Evolutionary conservation across 2,797 vertebrate species (phyloP), one percentile per base, ranked within the genome.

Genomic region (Eutrigla gurnardus): DNA sequence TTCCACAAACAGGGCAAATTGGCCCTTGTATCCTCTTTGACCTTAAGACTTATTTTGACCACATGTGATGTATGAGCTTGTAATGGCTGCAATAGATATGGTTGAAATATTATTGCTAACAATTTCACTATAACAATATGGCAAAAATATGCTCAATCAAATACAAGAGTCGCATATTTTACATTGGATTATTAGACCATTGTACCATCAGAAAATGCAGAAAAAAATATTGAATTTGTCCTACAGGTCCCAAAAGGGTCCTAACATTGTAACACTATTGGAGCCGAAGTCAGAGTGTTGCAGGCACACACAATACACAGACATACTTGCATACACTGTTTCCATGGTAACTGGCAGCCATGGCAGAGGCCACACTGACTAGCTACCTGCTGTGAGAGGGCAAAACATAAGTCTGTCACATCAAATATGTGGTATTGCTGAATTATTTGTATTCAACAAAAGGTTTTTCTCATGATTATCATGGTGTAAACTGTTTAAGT

Each of bases 281-380:
- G 43, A 69, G 63, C 36, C 18, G 42, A 59, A 52, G 12, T 58
- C 67, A 35, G 13, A 58, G 35, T 54, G 15, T 45, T 37, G 42
- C 62, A 54, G 35, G 25, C 45, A 46, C 52, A 42, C 11, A 49
- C 58, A 68, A 18, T 43, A 59, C 8, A 61, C 72, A 65, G 60
- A 59, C 35, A 50, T 35, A 49, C 46, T 60, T 25, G 36, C 13
- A 50, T 49, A 32, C 65, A 64, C 12, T 7, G 81, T 89, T 82
- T 75, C 83, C 81, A 77, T 8, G 32, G 80, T 57, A 83, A 90
- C 87, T 39, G 43, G 50, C 33, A 75, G 37, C 50, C 65, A 73
- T 58, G 70, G 65, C 67, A 67, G 52, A 79, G 65, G 54, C 65
- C 70, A 45, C 74, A 70, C 0, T 52, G 49, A 69, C 59, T 36